Evolutionary conservation across 1,140 invertebrate genomes (phyloP), one percentile per base, ranked within the genome.

Genomic region (Drosophila ironensis): DNA sequence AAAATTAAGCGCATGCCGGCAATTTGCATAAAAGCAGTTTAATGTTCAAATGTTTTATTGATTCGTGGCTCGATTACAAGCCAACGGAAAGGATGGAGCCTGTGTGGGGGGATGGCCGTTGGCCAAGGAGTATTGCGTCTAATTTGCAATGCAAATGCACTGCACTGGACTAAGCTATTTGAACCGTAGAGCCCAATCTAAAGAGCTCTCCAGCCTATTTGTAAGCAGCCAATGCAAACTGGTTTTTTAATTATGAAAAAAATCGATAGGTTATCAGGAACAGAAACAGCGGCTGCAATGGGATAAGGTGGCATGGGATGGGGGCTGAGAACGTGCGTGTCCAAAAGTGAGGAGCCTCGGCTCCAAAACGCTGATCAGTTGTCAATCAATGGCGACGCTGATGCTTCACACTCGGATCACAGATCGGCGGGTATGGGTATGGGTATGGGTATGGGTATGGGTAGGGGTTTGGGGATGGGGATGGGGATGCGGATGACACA

Each of bases 21-120:
- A 87, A 86, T 87, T 87, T 86, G 80, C 80, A 86, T 86, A 86
- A 86, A 86, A 86, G 80, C 80, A 87, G 80, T 86, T 87, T 86
- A 86, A 86, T 86, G 80, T 86, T 81, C 71, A 86, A 87, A 86
- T 80, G 81, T 84, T 86, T 87, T 86, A 86, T 86, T 86, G 80
- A 87, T 75, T 86, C 70, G 69, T 38, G 54, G 54, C 64, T 84
- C 64, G 78, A 86, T 82, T 82, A 82, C 78, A 53, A 25, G 47
- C 12, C 6, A 35, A 4, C 16, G 11, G 12, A n/a, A n/a, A n/a
- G n/a, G n/a, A n/a, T n/a, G n/a, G n/a, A n/a, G n/a, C n/a, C n/a
- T n/a, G n/a, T n/a, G 14, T 33, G 28, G 19, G 33, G 30, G 16
- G 12, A 14, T 14, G 33, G 2, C 3, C 12, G 20, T 19, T 33